These are phyloP conservation scores for Aporrectodea caliginosa DNA, from an alignment of 1,140 invertebrate genomes.

Conservation along the genomic window DNA sequence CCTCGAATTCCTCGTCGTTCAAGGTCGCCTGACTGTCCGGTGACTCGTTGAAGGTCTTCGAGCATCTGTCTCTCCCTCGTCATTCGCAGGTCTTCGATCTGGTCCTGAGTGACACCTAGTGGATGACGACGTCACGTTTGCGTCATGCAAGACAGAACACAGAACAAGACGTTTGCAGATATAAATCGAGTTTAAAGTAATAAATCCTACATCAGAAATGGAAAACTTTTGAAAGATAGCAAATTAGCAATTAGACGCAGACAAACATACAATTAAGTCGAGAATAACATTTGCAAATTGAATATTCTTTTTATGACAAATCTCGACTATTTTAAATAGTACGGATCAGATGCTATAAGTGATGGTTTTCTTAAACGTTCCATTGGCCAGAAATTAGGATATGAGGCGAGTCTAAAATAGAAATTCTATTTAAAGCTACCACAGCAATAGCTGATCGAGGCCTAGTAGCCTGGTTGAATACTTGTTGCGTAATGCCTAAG, in stretches of 20 bases:
- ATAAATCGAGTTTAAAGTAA: too few species aligned
- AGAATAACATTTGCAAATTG: not conserved
- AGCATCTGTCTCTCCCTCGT: slow-evolving; percentile 89
- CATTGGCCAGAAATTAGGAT: not conserved
- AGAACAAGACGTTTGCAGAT: too few species aligned
- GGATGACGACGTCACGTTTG: too few species aligned
- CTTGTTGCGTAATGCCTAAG: not conserved
- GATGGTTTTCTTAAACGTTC: not conserved
- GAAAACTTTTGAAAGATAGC: too few species aligned
- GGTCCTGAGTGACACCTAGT: slow-evolving; percentile 63
- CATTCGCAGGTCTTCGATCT: slow-evolving; percentile 91
- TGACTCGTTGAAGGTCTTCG: slow-evolving; percentile 70
- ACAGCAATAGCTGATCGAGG: not conserved
- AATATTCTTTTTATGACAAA: too few species aligned
- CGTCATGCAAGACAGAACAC: too few species aligned
- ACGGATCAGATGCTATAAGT: too few species aligned
- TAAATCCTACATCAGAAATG: too few species aligned
- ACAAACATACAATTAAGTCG: too few species aligned
- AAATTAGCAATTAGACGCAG: too few species aligned
- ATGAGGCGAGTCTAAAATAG: not conserved
- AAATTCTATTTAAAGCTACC: not conserved
- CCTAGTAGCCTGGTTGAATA: not conserved
- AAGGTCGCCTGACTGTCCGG: slow-evolving; percentile 72
- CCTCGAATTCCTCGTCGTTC: slow-evolving; percentile 68
- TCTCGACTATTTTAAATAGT: too few species aligned